Evolutionary conservation across 2,888 invertebrate species (phyloP), one percentile per base, ranked within the genome.

Genomic region (Stenodera caucasica): DNA sequence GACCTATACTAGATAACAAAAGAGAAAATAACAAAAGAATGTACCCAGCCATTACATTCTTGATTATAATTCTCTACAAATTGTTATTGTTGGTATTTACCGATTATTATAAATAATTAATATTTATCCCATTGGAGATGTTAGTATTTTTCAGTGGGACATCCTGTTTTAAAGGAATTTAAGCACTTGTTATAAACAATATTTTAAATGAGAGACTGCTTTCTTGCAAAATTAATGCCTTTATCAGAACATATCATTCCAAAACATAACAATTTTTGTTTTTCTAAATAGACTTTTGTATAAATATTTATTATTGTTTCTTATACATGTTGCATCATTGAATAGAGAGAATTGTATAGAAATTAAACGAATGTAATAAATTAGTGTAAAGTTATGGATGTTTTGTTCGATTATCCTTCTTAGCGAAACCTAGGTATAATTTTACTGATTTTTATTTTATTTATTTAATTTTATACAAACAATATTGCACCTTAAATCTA

Each of bases 401-500:
- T n/a, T n/a, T n/a, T n/a, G n/a, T n/a, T n/a, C n/a, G n/a, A n/a
- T n/a, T n/a, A n/a, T n/a, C n/a, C n/a, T n/a, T n/a, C n/a, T n/a
- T n/a, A n/a, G n/a, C n/a, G n/a, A n/a, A n/a, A n/a, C n/a, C n/a
- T n/a, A n/a, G n/a, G n/a, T n/a, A n/a, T n/a, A 37, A 7, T 1
- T 40, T 40, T 40, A 9, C 37, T 18, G 37, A 9, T 40, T 40
- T 40, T 40, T 40, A 15, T 40, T 40, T 40, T 63, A 49, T 57
- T 59, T 59, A 49, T 63, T 63, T 59, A 63, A 74, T 77, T 77
- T 70, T 75, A 76, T 79, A 79, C 78, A 79, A 79, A 79, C 77
- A 78, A 78, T 78, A 75, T 77, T 76, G 76, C 76, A 77, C 73
- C 75, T 75, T 75, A 70, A 69, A 71, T 65, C 72, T 72, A 72